phyloP scores from a whole-genome alignment of 2,888 invertebrate genomes.

The Lasius fuliginosus region DNA sequence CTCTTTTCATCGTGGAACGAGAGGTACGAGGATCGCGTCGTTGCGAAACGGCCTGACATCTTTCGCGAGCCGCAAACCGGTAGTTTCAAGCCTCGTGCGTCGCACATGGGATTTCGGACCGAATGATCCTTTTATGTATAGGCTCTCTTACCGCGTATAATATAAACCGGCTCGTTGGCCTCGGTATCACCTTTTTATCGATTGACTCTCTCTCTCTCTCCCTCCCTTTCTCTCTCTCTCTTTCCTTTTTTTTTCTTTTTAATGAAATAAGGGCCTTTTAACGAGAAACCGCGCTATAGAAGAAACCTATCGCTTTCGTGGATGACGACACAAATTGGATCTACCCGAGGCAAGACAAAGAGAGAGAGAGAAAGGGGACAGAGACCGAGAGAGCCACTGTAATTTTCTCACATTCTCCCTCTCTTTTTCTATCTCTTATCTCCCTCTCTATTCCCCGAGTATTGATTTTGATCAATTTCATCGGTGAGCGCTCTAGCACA shows the following conservation, averaged over 20 bases:
- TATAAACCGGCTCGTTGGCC: not conserved
- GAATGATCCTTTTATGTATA: not conserved
- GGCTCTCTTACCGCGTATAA: not conserved
- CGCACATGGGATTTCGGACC: not conserved
- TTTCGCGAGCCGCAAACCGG: not conserved
- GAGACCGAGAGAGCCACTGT: not conserved
- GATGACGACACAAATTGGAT: constrained; percentile 43
- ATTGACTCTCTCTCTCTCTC: not conserved
- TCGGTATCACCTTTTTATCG: constrained; percentile 29
- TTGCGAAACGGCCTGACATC: not conserved
- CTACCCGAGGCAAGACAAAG: constrained; percentile 1
- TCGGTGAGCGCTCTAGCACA: constrained; percentile 21
- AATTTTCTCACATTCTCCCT: constrained; percentile 35
- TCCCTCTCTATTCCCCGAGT: not conserved
- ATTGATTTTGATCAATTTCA: constrained; percentile 50
- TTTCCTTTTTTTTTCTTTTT: constrained; percentile 3
- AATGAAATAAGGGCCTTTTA: constrained; percentile 31
- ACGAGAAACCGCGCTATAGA: not conserved
- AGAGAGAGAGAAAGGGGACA: not conserved
- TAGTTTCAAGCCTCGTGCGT: not conserved
- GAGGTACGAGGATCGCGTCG: not conserved
- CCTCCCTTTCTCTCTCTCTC: no score
- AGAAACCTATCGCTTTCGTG: constrained; percentile 37
- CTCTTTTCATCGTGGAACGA: not conserved
- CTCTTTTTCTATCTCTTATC: not conserved